Percentiles rank a stretch among this genome's conserved stretches.
Evolutionary conservation across 2,797 vertebrate genomes (phyloP).

Genomic region (Clamator glandarius): DNA sequence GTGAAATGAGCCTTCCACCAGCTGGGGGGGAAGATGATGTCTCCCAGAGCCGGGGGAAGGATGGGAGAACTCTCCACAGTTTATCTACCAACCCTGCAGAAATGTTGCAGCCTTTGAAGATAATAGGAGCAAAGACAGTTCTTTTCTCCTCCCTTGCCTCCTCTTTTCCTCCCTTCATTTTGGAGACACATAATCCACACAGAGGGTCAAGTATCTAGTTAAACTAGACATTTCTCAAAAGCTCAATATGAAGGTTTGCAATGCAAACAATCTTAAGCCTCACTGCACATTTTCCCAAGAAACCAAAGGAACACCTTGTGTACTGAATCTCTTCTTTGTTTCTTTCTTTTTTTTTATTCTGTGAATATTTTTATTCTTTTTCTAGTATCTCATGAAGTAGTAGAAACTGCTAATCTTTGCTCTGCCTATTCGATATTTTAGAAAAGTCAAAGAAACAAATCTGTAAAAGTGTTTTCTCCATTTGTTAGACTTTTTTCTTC

Average conservation of each 20-base stretch:
- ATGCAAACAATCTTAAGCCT: background rate
- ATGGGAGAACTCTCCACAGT: background rate
- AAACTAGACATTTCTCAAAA: conserved; percentile 50
- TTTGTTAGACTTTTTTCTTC: background rate
- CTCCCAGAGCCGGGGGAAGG: background rate
- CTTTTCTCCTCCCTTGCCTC: conserved; percentile 20
- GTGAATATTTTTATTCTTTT: conserved; percentile 6
- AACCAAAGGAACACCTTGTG: background rate
- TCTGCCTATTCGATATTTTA: conserved; percentile 15
- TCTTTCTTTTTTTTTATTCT: background rate
- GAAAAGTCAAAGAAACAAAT: conserved; percentile 41
- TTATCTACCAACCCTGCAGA: conserved; percentile 11
- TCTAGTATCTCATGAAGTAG: background rate
- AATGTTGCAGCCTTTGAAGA: conserved; percentile 4
- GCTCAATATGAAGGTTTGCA: background rate
- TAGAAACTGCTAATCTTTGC: conserved; percentile 32
- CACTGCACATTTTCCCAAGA: conserved; percentile 15
- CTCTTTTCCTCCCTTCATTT: conserved; percentile 32
- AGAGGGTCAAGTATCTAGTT: conserved; percentile 27
- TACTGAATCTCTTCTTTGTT: conserved; percentile 2
- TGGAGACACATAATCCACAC: conserved; percentile 4
- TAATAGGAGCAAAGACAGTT: background rate
- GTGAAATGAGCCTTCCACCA: background rate
- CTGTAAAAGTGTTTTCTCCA: conserved; percentile 9
- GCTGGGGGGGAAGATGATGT: background rate